Conservation (phyloP, 1,140 invertebrate species). For the Papilio machaon region DNA sequence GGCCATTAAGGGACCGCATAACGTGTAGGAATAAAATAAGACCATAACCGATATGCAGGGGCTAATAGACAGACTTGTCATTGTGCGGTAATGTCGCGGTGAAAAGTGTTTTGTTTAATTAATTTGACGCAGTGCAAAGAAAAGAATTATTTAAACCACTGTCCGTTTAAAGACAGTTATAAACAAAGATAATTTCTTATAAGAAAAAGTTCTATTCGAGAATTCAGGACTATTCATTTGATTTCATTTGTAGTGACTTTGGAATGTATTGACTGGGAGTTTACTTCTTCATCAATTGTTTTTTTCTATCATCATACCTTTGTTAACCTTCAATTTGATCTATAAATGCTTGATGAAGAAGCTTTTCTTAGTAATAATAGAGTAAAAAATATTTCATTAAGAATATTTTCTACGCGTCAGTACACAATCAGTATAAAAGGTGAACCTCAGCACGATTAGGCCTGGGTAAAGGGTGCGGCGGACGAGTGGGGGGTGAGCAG, state of each 20-base stretch:
- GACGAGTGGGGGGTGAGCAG: background rate
- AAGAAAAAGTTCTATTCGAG: background rate
- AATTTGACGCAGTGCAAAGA: background rate
- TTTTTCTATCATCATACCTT: too few species aligned
- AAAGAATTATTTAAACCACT: background rate
- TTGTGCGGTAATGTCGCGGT: constrained; percentile 32
- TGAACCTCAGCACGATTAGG: constrained; percentile 52
- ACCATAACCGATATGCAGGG: constrained; percentile 45
- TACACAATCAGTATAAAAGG: constrained; percentile 62
- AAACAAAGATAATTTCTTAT: background rate
- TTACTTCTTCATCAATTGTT: too few species aligned
- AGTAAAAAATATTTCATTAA: background rate
- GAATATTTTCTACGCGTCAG: constrained; percentile 40
- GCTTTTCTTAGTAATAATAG: background rate
- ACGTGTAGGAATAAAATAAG: constrained; percentile 48
- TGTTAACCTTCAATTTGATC: too few species aligned
- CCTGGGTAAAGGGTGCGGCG: constrained; percentile 37
- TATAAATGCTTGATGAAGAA: background rate
- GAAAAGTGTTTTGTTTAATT: constrained; percentile 8
- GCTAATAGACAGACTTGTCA: constrained; percentile 48
- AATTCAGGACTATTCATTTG: background rate
- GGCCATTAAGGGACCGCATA: constrained; percentile 44
- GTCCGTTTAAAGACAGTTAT: background rate
- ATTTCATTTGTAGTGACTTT: background rate
- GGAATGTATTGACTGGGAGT: too few species aligned